Evolutionary conservation across 1,140 invertebrate species (phyloP).

Genomic region (Watersipora subatra): DNA sequence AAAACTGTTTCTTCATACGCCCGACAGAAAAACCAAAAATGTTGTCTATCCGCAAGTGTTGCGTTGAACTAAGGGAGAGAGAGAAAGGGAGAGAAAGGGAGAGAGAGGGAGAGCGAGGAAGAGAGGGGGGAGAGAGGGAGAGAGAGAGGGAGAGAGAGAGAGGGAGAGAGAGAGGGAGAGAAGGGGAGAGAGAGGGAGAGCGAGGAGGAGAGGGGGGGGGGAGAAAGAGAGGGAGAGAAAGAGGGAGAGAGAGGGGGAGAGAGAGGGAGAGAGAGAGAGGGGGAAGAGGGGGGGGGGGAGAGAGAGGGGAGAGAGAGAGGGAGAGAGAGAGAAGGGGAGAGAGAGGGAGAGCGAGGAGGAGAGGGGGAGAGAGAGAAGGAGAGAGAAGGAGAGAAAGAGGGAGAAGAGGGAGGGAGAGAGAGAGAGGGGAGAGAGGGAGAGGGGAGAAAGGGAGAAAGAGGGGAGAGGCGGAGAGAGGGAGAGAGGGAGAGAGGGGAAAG

Average conservation of each 20-base stretch:
- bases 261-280: slow-evolving; percentile 3
- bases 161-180: too few relatives aligned
- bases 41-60: too few relatives aligned
- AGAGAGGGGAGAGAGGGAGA: slow-evolving; percentile 9
- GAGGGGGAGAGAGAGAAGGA: slow-evolving; percentile 7
- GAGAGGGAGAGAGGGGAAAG: background rate
- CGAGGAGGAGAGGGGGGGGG: slow-evolving; percentile 9
- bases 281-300: background rate
- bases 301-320: slow-evolving; percentile 5
- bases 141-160: too few relatives aligned
- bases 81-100: too few relatives aligned
- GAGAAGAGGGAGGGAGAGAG: slow-evolving; percentile 10
- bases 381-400: slow-evolving; percentile 6
- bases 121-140: too few relatives aligned
- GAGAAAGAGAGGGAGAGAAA: slow-evolving; percentile 7
- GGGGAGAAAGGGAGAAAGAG: slow-evolving; percentile 4
- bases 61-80: too few relatives aligned
- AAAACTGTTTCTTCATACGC: too few relatives aligned
- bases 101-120: too few relatives aligned
- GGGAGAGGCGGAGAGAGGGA: background rate
- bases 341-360: slow-evolving; percentile 1
- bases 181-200: slow-evolving; percentile 8
- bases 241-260: slow-evolving; percentile 3
- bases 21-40: too few relatives aligned
- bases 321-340: slow-evolving; percentile 1